Evolutionary conservation across 2,797 vertebrate genomes (phyloP).

Genomic region (Carapus acus): DNA sequence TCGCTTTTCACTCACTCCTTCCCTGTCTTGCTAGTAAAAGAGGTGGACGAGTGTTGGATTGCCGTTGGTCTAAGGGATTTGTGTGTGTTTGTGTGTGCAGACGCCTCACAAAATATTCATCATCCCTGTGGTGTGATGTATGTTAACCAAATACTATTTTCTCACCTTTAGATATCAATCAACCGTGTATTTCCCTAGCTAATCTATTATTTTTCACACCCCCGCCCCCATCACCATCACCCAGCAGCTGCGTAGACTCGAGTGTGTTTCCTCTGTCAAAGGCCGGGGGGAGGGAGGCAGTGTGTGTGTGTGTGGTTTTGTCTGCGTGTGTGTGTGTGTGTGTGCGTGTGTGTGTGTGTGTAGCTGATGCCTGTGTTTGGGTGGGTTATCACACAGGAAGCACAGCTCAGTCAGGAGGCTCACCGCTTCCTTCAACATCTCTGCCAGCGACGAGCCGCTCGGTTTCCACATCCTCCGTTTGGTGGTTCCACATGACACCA

Average conservation of each 20-base stretch:
- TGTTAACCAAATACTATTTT: conserved; percentile 38
- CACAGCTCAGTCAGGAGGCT: conserved; percentile 65
- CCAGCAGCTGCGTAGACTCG: not conserved
- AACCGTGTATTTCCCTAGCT: conserved; percentile 20
- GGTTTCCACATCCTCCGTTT: conserved; percentile 43
- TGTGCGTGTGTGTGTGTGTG: conserved; percentile 10
- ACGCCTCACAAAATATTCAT: too few species aligned
- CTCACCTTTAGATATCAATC: too few species aligned
- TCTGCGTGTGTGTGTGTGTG: conserved; percentile 10
- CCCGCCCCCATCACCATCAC: conserved; percentile 27
- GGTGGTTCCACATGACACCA: conserved; percentile 9
- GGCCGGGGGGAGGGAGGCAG: not conserved
- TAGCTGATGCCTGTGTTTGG: conserved; percentile 43
- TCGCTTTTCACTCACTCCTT: too few species aligned
- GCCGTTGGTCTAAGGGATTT: conserved; percentile 27
- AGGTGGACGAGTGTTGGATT: conserved; percentile 56
- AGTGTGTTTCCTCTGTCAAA: conserved; percentile 9
- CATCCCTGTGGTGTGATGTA: conserved; percentile 3
- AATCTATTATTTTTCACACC: conserved; percentile 28
- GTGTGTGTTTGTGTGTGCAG: conserved; percentile 16
- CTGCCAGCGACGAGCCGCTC: conserved; percentile 44
- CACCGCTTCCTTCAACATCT: conserved; percentile 60
- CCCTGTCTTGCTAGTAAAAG: conserved; percentile 57
- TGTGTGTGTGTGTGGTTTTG: conserved; percentile 11
- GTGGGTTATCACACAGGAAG: conserved; percentile 72